Evolutionary conservation across 2,113 vertebrate genomes (phyloP).

Genomic region (Hypanus sabinus): DNA sequence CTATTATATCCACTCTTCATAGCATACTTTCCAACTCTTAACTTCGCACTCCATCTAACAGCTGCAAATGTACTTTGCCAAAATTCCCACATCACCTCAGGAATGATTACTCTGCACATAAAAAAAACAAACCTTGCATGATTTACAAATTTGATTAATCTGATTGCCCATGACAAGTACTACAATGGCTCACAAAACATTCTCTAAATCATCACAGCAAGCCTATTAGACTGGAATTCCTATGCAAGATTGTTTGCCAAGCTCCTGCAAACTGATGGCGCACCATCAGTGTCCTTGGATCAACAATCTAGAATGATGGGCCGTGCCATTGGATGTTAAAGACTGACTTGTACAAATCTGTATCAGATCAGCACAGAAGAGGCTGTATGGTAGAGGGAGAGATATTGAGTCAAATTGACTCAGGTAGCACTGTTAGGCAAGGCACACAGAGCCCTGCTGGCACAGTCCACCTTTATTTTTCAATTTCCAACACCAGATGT

Average conservation of each 20-base stretch:
- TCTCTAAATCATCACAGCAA: conserved; percentile 6
- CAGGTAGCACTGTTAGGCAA: background rate
- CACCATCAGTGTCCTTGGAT: too few relatives aligned
- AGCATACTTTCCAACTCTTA: conserved; percentile 9
- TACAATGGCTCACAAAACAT: background rate
- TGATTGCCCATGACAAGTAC: background rate
- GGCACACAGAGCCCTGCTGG: background rate
- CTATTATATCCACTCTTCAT: background rate
- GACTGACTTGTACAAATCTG: background rate
- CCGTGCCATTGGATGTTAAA: background rate
- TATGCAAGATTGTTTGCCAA: background rate
- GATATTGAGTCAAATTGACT: background rate
- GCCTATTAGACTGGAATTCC: background rate
- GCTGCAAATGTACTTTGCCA: conserved; percentile 19
- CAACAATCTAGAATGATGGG: background rate
- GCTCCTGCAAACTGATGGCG: background rate
- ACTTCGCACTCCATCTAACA: background rate
- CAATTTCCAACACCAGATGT: background rate
- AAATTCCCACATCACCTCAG: conserved; percentile 34
- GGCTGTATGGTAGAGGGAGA: background rate
- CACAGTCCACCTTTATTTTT: background rate
- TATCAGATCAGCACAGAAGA: background rate
- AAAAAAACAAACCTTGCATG: background rate
- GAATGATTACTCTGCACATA: conserved; percentile 30
- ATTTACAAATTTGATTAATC: conserved; percentile 14